These are phyloP conservation scores for Serinus canaria DNA, from an alignment of 2,113 vertebrate genomes.

Conservation along the genomic window DNA sequence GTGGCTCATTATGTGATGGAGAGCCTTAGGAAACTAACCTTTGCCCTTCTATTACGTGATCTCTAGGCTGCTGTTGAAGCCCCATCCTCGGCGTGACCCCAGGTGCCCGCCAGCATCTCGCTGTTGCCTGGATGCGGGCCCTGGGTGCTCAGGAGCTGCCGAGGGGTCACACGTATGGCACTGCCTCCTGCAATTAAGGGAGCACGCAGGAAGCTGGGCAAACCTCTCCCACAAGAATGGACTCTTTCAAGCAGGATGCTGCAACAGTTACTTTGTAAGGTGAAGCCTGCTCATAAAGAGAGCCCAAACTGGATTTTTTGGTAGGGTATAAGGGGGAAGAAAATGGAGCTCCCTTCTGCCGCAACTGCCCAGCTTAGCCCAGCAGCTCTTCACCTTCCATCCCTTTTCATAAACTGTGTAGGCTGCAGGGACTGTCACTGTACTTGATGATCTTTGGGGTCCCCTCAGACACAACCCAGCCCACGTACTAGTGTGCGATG, in stretches of 20 bases:
- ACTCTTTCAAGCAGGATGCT: not conserved
- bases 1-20: constrained; percentile 24
- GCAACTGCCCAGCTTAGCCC: not conserved
- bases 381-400: not conserved
- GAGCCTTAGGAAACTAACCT: constrained; percentile 50
- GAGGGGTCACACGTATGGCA: rapidly evolving
- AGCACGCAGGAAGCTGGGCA: not conserved
- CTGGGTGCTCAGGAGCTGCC: not conserved
- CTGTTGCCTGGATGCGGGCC: not conserved
- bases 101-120: not conserved
- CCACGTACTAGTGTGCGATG: rapidly evolving
- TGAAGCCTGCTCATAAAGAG: not conserved
- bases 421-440: not conserved
- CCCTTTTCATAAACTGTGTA: not conserved
- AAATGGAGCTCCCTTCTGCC: not conserved
- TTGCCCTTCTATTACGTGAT: constrained; percentile 1
- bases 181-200: not conserved
- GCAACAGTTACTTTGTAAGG: not conserved
- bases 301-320: not conserved
- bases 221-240: not conserved
- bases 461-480: not conserved
- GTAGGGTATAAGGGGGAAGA: not conserved
- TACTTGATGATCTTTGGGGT: not conserved
- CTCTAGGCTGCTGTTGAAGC: not conserved
- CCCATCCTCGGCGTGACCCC: not conserved